phyloP scores from a whole-genome alignment of 2,888 invertebrate species.

The Lypha dubia region DNA sequence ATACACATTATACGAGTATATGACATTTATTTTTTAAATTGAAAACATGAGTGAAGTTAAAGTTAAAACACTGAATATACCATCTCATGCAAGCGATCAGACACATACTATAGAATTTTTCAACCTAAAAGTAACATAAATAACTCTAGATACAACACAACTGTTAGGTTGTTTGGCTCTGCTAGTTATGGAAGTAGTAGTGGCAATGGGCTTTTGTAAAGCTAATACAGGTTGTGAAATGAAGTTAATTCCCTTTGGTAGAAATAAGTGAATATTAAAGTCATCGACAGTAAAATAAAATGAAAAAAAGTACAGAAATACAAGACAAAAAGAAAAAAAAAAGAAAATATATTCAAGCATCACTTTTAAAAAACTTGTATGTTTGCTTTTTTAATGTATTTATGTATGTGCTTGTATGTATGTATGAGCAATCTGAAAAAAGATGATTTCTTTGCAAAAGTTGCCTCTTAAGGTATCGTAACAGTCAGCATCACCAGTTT shows the following conservation, averaged over 20 bases:
- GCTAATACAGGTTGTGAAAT: constrained; percentile 46
- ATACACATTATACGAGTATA: constrained; percentile 17
- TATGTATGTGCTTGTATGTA: too few species aligned
- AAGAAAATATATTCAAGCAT: too few species aligned
- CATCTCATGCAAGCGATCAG: neutral
- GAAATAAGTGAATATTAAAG: constrained; percentile 58
- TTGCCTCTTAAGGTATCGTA: too few species aligned
- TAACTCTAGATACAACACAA: neutral
- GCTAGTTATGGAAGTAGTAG: constrained; percentile 4
- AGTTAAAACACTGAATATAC: neutral
- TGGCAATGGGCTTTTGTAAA: constrained; percentile 21
- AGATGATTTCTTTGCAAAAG: too few species aligned
- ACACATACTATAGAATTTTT: neutral
- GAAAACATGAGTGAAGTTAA: constrained; percentile 40
- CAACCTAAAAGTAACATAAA: neutral
- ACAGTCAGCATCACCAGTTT: too few species aligned
- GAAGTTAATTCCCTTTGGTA: constrained; percentile 57
- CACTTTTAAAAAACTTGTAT: too few species aligned
- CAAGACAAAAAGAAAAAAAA: neutral
- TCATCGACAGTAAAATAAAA: constrained; percentile 18
- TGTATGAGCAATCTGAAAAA: too few species aligned
- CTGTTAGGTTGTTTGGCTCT: neutral
- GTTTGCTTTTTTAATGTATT: too few species aligned
- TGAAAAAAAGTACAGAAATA: neutral
- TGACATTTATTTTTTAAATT: constrained; percentile 52